phyloP scores from a whole-genome alignment of 2,113 vertebrate species.

The Sisor rabdophorus region DNA sequence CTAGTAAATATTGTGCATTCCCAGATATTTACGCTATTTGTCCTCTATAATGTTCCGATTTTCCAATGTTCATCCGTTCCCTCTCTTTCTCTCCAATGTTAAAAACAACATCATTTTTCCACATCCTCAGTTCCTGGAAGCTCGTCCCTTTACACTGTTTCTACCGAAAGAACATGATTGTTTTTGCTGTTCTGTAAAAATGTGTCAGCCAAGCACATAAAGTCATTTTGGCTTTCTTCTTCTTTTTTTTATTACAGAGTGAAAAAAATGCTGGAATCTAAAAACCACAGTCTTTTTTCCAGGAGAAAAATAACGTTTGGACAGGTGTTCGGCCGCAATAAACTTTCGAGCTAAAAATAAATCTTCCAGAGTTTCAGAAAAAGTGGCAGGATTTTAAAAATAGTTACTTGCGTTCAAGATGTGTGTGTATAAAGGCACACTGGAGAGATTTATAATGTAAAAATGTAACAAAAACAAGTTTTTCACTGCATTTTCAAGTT shows the following conservation, averaged over 20 bases:
- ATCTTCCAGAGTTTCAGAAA: neutral
- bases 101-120: too few relatives aligned
- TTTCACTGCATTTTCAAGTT: too few relatives aligned
- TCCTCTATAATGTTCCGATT: too few relatives aligned
- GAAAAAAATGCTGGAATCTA: constrained; percentile 11
- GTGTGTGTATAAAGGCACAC: neutral
- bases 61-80: too few relatives aligned
- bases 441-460: neutral
- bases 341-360: neutral
- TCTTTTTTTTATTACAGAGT: neutral
- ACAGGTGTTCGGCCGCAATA: constrained; percentile 33
- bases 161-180: neutral
- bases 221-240: constrained; percentile 1
- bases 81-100: too few relatives aligned
- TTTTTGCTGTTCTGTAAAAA: neutral
- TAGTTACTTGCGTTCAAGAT: neutral
- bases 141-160: neutral
- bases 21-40: too few relatives aligned
- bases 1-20: too few relatives aligned
- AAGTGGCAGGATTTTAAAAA: constrained; percentile 4
- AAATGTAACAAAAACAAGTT: neutral
- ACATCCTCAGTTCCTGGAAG: neutral
- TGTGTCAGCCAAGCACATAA: neutral
- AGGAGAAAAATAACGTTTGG: constrained; percentile 20
- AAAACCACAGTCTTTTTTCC: constrained; percentile 5